phyloP scores from a whole-genome alignment of 2,888 invertebrate genomes.

The Ichneumoninae sp. region DNA sequence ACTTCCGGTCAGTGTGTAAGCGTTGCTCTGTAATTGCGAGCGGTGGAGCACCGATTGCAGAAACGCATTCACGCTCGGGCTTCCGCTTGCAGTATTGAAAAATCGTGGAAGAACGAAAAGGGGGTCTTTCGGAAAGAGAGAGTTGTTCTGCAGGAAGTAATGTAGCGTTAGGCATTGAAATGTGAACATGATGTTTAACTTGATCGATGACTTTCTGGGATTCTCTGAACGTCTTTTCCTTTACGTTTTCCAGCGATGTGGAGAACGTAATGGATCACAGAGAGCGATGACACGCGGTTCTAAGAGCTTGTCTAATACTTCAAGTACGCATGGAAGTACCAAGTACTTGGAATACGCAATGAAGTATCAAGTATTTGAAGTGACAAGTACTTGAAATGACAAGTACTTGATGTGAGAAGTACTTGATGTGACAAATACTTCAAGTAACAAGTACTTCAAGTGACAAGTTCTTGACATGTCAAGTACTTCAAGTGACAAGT shows the following conservation, averaged over 20 bases:
- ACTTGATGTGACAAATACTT: no score
- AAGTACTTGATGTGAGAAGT: no score
- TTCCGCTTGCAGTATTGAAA: not conserved
- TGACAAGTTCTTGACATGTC: no score
- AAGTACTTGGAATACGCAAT: not conserved
- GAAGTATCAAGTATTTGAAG: no score
- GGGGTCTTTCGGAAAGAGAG: not conserved
- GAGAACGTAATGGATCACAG: not conserved
- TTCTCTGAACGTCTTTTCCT: not conserved
- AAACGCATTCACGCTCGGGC: not conserved
- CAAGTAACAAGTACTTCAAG: no score
- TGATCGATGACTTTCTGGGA: not conserved
- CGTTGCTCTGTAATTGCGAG: conserved; percentile 17
- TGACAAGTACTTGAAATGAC: no score
- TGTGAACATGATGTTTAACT: conserved; percentile 1
- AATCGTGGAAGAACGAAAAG: not conserved
- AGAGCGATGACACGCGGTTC: not conserved
- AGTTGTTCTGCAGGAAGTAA: conserved; percentile 25
- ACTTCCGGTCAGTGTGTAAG: not conserved
- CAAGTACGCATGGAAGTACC: not conserved
- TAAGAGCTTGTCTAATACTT: not conserved
- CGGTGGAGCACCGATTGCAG: conserved; percentile 1
- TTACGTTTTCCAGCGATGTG: not conserved
- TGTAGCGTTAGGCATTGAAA: not conserved
- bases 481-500: no score